Evolutionary conservation across 2,113 vertebrate genomes (phyloP).

Genomic region (Dunckerocampus dactyliophorus): DNA sequence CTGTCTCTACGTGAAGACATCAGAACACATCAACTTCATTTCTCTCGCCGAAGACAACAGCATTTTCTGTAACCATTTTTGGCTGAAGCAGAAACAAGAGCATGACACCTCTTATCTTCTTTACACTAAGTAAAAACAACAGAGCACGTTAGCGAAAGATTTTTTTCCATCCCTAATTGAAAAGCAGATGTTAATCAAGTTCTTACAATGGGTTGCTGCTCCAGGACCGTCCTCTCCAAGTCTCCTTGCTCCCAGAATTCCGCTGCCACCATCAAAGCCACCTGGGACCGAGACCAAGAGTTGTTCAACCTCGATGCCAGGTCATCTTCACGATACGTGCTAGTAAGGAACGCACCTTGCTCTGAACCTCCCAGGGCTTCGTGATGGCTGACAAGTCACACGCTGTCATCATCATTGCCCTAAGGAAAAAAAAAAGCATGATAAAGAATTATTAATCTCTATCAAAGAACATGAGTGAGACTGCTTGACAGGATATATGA

Average conservation of each 20-base stretch:
- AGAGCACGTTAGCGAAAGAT: no score
- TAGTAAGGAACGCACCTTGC: constrained; percentile 72
- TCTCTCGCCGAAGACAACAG: no score
- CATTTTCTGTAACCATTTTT: no score
- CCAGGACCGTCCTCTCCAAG: constrained; percentile 83
- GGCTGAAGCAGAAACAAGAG: no score
- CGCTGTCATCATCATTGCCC: constrained; percentile 98
- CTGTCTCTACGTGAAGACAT: no score
- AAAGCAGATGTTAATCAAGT: neutral
- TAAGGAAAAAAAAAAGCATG: constrained; percentile 37
- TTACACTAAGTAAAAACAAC: no score
- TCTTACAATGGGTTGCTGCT: constrained; percentile 91
- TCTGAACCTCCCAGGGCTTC: constrained; percentile 94
- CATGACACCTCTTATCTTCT: no score
- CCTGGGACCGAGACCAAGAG: constrained; percentile 59
- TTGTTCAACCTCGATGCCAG: neutral
- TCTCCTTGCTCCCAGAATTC: constrained; percentile 97
- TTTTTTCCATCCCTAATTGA: no score
- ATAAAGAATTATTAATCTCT: no score
- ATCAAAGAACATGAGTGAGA: no score
- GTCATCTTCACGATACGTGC: neutral
- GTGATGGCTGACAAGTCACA: constrained; percentile 92
- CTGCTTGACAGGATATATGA: no score
- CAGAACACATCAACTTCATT: no score
- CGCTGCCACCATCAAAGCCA: constrained; percentile 88